Base-by-base conservation (phyloP, 2,888 invertebrate genomes). In the Mythimna loreyi region DNA sequence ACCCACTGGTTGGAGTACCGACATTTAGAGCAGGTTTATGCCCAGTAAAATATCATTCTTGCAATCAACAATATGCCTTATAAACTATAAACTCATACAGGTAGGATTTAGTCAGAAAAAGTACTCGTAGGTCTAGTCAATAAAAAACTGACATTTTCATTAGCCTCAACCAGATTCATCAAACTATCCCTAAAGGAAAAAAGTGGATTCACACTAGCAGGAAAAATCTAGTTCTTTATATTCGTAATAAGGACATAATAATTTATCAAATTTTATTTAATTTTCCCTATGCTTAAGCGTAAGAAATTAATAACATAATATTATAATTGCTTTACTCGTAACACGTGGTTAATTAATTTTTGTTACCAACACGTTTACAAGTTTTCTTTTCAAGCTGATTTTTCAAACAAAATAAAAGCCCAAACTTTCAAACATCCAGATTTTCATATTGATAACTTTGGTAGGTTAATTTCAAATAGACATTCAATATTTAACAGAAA, bases 271-370 rank as follows among this genome's bases (percentile, higher is more conserved):
- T 45, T 53, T 53, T 28, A 7, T 11, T 16, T 2, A 36, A 19
- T 60, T 40, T 62, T 8, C 28, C 21, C 5, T 45, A 64, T 40
- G 8, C n/a, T 30, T 19, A 19, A 56, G 19, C 33, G 13, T 47
- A 13, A 25, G 23, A 23, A 43, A 43, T 33, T n/a, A 23, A 25
- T 49, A 7, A 23, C n/a, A n/a, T 49, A 30, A 28, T 28, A 4
- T 3, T 30, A 23, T 36, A 40, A 49, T 67, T 49, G 66, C 23
- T 40, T 67, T 55, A n/a, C n/a, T n/a, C n/a, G n/a, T n/a, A 13
- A 40, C 11, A 40, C 25, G 36, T 9, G 45, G 9, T 1, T 36
- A 47, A 55, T 57, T 56, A 67, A 23, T 23, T 40, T 49, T 40
- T 23, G 4, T 40, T 3, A 16, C n/a, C n/a, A n/a, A 40, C 7